phyloP scores from a whole-genome alignment of 2,113 vertebrate genomes.

The Anarrhichthys ocellatus region DNA sequence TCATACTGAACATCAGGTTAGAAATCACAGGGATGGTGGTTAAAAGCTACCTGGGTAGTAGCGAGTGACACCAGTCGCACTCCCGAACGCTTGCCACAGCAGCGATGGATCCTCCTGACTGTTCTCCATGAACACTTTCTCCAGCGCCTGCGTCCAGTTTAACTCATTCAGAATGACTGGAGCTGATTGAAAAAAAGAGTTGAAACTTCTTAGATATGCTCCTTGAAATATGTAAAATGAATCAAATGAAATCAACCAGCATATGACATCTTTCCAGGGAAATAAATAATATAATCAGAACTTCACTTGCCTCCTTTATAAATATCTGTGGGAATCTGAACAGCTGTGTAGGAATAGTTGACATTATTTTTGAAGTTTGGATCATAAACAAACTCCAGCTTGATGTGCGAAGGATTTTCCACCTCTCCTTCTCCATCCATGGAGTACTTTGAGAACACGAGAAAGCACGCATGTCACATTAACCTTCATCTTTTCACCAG shows the following conservation, averaged over 20 bases:
- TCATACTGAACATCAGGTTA: not conserved
- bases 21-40: not conserved
- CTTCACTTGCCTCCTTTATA: constrained; percentile 97
- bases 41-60: constrained; percentile 91
- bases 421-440: constrained; percentile 88
- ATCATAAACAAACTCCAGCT: constrained; percentile 96
- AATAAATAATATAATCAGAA: not conserved
- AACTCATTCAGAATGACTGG: constrained; percentile 96
- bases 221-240: not conserved
- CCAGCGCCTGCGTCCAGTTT: constrained; percentile 96
- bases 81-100: constrained; percentile 98
- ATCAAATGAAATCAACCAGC: not conserved
- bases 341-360: constrained; percentile 96
- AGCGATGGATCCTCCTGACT: constrained; percentile 92
- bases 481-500: not conserved
- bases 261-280: not conserved
- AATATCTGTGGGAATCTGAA: constrained; percentile 99
- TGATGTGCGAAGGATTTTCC: constrained; percentile 89
- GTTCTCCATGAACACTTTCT: constrained; percentile 96
- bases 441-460: constrained; percentile 66
- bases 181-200: constrained; percentile 79
- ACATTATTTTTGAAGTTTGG: constrained; percentile 97
- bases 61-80: constrained; percentile 95
- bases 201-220: not conserved
- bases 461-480: not conserved